These are phyloP conservation scores for Amphiprion ocellaris DNA, from an alignment of 2,113 vertebrate genomes.

Conservation along the genomic window DNA sequence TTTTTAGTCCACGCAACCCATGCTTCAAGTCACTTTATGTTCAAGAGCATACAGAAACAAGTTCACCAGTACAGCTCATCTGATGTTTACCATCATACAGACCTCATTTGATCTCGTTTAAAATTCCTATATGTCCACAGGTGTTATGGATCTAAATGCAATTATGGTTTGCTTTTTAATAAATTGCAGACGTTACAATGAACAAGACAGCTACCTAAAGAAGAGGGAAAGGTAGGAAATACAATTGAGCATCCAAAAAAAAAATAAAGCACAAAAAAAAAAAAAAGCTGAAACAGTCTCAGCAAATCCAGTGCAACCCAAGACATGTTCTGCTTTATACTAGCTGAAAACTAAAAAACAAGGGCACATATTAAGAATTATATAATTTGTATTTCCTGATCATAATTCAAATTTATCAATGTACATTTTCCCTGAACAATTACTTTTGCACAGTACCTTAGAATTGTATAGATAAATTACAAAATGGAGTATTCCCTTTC, in stretches of 20 bases:
- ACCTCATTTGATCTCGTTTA: conserved; percentile 72
- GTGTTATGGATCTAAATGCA: conserved; percentile 74
- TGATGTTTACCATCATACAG: conserved; percentile 67
- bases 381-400: conserved; percentile 78
- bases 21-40: conserved; percentile 77
- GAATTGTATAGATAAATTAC: conserved; percentile 82
- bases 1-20: conserved; percentile 78
- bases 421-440: conserved; percentile 84
- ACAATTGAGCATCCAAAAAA: conserved; percentile 68
- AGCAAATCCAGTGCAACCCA: conserved; percentile 87
- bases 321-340: conserved; percentile 78
- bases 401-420: conserved; percentile 74
- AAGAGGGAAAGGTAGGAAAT: conserved; percentile 54
- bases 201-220: conserved; percentile 75
- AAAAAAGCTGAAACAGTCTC: conserved; percentile 76
- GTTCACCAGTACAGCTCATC: conserved; percentile 51
- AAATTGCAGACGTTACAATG: conserved; percentile 73
- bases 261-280: conserved; percentile 30
- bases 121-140: conserved; percentile 68
- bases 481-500: conserved; percentile 83
- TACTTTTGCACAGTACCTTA: conserved; percentile 85
- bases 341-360: conserved; percentile 70
- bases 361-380: conserved; percentile 74
- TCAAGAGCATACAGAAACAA: conserved; percentile 69
- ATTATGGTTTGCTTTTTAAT: conserved; percentile 75